Evolutionary conservation across 1,140 invertebrate species (phyloP).

Genomic region (Bombus breviceps): DNA sequence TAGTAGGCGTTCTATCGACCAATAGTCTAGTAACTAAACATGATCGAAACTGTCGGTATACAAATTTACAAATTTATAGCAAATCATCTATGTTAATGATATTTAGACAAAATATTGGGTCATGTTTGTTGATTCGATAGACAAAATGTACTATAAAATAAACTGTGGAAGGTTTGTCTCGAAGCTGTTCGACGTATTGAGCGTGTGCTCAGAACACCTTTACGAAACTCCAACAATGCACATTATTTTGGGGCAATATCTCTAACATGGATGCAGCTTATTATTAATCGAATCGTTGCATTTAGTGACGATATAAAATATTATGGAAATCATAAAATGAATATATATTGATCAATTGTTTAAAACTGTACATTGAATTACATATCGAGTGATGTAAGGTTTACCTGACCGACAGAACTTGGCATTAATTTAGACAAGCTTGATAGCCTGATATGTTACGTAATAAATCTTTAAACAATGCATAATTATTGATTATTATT

Average conservation of each 20-base stretch:
- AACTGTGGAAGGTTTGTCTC: background rate
- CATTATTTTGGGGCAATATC: conserved; percentile 7
- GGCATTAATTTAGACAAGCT: conserved; percentile 22
- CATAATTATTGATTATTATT: background rate
- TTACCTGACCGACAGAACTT: conserved; percentile 6
- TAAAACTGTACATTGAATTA: conserved; percentile 3
- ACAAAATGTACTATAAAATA: too few species aligned
- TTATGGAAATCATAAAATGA: background rate
- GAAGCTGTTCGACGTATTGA: background rate
- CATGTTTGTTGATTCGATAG: background rate
- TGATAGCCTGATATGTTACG: conserved; percentile 31
- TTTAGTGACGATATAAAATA: background rate
- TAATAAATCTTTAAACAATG: conserved; percentile 30
- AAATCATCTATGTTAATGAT: background rate
- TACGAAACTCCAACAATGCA: conserved; percentile 4
- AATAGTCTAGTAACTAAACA: conserved; percentile 37
- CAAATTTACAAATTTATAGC: conserved; percentile 12
- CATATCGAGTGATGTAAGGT: background rate
- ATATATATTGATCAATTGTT: background rate
- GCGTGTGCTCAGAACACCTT: conserved; percentile 10
- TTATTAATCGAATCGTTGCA: background rate
- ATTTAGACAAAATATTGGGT: background rate
- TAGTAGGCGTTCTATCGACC: conserved; percentile 57
- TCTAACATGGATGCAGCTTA: background rate
- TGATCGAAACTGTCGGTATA: background rate